Percentiles rank a stretch among this genome's conserved stretches.
Conservation (phyloP, 2,113 vertebrate genomes). For the Proterorhinus semilunaris region DNA sequence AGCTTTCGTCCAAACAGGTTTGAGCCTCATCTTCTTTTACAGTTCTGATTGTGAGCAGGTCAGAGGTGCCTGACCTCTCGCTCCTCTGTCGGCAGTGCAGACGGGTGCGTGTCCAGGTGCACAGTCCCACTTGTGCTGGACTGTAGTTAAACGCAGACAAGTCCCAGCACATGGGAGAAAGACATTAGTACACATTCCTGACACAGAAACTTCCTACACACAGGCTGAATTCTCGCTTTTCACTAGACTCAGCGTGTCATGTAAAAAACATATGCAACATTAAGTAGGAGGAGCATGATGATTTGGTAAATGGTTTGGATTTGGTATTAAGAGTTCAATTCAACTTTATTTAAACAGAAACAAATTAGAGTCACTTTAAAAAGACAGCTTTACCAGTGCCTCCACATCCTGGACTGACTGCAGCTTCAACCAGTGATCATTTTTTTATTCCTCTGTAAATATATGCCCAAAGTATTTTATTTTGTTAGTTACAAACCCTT, state of each 20-base stretch:
- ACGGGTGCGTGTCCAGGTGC: slow-evolving; percentile 9
- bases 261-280: background rate
- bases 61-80: slow-evolving; percentile 67
- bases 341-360: no score
- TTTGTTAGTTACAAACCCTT: no score
- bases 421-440: no score
- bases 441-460: no score
- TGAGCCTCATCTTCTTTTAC: slow-evolving; percentile 10
- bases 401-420: no score
- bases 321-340: no score
- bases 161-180: slow-evolving; percentile 30
- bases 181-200: slow-evolving; percentile 15
- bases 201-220: slow-evolving; percentile 10
- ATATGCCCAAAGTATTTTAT: no score
- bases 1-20: slow-evolving; percentile 96
- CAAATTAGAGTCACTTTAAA: no score
- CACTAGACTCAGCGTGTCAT: background rate
- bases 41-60: slow-evolving; percentile 60
- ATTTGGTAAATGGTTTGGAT: background rate
- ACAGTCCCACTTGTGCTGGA: slow-evolving; percentile 21
- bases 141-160: slow-evolving; percentile 20
- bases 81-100: slow-evolving; percentile 3
- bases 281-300: background rate
- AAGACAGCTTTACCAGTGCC: no score
- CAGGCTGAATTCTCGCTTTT: background rate